Evolutionary conservation across 2,888 invertebrate species (phyloP).

Genomic region (Papilio demoleus): DNA sequence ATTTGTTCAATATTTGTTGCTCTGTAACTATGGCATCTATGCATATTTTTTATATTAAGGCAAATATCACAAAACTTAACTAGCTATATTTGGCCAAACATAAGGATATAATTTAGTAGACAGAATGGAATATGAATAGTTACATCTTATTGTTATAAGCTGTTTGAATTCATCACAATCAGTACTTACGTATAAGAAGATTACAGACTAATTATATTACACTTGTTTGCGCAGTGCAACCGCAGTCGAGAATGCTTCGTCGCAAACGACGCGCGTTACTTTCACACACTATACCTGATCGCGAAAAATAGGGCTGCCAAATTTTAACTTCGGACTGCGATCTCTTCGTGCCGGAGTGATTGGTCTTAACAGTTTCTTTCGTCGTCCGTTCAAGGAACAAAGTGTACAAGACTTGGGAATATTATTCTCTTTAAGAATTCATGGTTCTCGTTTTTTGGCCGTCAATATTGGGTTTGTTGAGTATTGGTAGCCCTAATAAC

Average conservation of each 20-base stretch:
- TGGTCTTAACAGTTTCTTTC: background rate
- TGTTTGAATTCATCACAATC: background rate
- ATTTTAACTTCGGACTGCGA: background rate
- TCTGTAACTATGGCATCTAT: background rate
- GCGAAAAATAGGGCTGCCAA: background rate
- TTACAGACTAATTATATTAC: conserved; percentile 28
- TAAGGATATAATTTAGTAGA: background rate
- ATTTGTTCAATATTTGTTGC: conserved; percentile 10
- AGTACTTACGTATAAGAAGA: conserved; percentile 9
- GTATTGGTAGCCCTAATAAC: background rate
- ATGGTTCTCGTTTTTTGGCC: background rate
- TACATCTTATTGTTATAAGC: background rate
- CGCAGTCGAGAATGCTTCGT: conserved; percentile 13
- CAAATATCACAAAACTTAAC: background rate
- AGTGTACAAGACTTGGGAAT: background rate
- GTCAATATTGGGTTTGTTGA: background rate
- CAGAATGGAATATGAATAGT: background rate
- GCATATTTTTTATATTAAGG: background rate
- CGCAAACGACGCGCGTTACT: conserved; percentile 2
- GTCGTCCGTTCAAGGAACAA: background rate
- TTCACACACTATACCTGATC: background rate
- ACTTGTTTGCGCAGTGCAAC: conserved; percentile 21
- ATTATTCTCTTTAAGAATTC: background rate
- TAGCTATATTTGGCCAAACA: background rate
- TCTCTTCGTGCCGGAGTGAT: background rate